phyloP scores from a whole-genome alignment of 2,113 vertebrate species.

The Himantopus leucocephalus region DNA sequence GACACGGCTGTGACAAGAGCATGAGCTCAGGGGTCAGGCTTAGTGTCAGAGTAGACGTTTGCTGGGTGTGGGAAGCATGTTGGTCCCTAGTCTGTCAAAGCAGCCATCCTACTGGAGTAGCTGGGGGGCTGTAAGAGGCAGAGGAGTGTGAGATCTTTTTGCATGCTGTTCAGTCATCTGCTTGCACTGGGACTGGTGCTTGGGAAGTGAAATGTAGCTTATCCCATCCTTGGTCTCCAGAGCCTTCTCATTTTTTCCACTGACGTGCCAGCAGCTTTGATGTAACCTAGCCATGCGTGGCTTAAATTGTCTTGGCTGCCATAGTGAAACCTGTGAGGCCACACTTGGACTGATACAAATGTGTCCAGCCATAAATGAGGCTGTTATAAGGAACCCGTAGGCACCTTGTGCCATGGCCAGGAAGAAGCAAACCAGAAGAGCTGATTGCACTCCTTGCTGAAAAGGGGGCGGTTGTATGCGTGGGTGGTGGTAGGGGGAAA shows the following conservation, averaged over 20 bases:
- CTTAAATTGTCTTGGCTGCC: background rate
- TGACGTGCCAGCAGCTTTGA: background rate
- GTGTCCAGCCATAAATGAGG: background rate
- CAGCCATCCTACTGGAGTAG: rapidly evolving
- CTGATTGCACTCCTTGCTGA: background rate
- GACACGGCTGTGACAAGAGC: background rate
- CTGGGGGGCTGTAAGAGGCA: background rate
- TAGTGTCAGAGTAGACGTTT: background rate
- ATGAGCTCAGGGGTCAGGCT: background rate
- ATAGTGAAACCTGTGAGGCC: background rate
- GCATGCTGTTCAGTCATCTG: background rate
- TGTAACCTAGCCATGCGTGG: background rate
- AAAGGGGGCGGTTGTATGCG: rapidly evolving
- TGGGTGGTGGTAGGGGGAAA: background rate
- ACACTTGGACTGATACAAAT: background rate
- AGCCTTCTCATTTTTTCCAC: slow-evolving; percentile 10
- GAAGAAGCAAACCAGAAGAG: background rate
- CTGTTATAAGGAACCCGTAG: background rate
- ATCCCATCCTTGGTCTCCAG: background rate
- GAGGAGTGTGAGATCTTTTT: background rate
- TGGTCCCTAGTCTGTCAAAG: background rate
- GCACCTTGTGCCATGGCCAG: background rate
- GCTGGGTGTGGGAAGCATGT: background rate
- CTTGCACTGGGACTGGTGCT: background rate
- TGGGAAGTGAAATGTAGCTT: background rate